Percentiles rank a stretch among this genome's conserved stretches.
phyloP scores from a whole-genome alignment of 2,888 invertebrate genomes.

The Allygus modestus region DNA sequence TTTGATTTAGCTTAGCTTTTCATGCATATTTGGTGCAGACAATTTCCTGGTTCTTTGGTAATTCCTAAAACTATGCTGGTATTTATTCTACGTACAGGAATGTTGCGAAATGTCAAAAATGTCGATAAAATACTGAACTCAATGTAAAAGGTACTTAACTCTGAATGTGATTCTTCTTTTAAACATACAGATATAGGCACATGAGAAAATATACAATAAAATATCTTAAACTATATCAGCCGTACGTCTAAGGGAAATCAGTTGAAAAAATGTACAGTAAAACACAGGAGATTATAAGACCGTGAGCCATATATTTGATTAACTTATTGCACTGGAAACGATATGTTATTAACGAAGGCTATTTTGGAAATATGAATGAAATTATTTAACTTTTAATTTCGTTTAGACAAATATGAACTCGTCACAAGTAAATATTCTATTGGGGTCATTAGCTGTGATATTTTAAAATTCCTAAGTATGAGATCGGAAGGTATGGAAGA shows the following conservation, averaged over 20 bases:
- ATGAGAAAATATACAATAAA: conserved; percentile 33
- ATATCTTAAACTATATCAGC: conserved; percentile 1
- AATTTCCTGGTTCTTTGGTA: conserved; percentile 37
- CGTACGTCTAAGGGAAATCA: neutral
- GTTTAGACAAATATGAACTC: too few relatives aligned
- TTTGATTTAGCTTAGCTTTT: neutral
- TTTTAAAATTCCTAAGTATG: too few relatives aligned
- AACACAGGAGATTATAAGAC: too few relatives aligned
- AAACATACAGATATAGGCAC: conserved; percentile 21
- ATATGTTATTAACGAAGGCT: too few relatives aligned
- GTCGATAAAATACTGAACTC: neutral
- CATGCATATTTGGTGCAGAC: conserved; percentile 1
- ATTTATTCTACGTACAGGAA: conserved; percentile 29
- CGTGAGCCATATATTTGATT: too few relatives aligned
- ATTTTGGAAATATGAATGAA: too few relatives aligned
- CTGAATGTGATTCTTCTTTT: neutral
- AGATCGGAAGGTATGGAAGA: too few relatives aligned
- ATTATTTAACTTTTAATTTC: too few relatives aligned
- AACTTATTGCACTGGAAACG: too few relatives aligned
- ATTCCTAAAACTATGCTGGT: conserved; percentile 15
- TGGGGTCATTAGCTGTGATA: too few relatives aligned
- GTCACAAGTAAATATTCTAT: too few relatives aligned
- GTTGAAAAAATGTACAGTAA: neutral
- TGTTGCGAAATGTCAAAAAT: neutral
- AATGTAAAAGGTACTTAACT: conserved; percentile 16